These are phyloP conservation scores for Myodes glareolus DNA, from an alignment of 2,113 vertebrate species.

Conservation along the genomic window DNA sequence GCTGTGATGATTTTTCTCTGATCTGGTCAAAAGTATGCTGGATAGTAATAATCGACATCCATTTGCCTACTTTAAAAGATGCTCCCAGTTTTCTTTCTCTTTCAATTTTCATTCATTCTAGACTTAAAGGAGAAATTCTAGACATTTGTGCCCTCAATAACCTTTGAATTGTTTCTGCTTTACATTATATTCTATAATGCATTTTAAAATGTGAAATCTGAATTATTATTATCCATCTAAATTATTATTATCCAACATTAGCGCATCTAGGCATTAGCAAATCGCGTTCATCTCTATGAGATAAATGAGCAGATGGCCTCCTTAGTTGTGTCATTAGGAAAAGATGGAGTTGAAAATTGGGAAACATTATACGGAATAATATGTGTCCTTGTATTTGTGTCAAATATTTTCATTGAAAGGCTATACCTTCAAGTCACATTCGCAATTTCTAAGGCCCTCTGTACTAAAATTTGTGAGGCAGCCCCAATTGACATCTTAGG, in stretches of 20 bases:
- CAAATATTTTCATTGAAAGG: neutral
- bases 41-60: neutral
- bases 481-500: neutral
- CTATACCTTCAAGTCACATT: neutral
- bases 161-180: neutral
- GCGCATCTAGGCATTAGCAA: neutral
- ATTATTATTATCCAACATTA: neutral
- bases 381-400: slow-evolving; percentile 3
- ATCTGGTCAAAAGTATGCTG: neutral
- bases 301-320: neutral
- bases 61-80: neutral
- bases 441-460: slow-evolving; percentile 32
- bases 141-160: neutral
- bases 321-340: neutral
- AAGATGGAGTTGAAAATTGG: neutral
- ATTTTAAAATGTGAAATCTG: neutral
- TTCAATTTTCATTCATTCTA: neutral
- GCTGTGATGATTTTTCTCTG: neutral
- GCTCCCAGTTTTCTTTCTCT: neutral
- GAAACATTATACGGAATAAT: neutral
- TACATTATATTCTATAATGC: neutral
- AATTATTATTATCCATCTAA: neutral
- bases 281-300: neutral
- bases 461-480: neutral
- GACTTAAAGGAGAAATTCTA: neutral